Conservation (phyloP, 1,140 invertebrate species). For the Drepana arcuata region DNA sequence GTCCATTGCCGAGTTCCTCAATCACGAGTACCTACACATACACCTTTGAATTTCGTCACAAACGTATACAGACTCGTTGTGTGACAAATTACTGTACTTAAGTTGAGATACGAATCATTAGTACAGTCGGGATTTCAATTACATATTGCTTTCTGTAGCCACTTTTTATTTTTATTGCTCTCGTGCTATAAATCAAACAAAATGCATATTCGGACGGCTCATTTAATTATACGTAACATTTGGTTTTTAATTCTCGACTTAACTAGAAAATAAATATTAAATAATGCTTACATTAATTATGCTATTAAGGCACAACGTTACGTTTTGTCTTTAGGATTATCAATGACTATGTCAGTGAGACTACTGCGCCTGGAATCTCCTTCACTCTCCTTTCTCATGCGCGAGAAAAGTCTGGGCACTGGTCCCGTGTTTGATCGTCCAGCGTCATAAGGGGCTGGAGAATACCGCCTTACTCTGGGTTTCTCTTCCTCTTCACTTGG, state of each 20-base stretch:
- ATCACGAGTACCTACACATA: too few relatives aligned
- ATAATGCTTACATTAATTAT: conserved; percentile 4
- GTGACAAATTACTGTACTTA: too few relatives aligned
- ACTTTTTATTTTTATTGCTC: too few relatives aligned
- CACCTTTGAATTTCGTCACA: too few relatives aligned
- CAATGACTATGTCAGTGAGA: conserved; percentile 59
- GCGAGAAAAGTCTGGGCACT: conserved; percentile 51
- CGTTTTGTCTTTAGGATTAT: conserved; percentile 49
- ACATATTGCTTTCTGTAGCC: too few relatives aligned
- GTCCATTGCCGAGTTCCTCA: too few relatives aligned
- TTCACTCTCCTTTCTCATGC: conserved; percentile 56
- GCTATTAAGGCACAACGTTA: conserved; percentile 47
- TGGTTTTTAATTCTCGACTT: too few relatives aligned
- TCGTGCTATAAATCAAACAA: too few relatives aligned
- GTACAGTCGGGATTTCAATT: too few relatives aligned
- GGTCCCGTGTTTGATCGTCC: conserved; percentile 38
- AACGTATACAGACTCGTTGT: too few relatives aligned
- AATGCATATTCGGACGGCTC: conserved; percentile 11
- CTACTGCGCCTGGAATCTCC: conserved; percentile 42
- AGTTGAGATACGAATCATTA: too few relatives aligned
- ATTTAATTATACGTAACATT: too few relatives aligned
- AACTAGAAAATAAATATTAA: conserved; percentile 6
- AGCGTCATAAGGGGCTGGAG: conserved; percentile 41
- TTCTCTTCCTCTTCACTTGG: conserved; percentile 28
- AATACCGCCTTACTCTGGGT: conserved; percentile 48